Base-by-base conservation (phyloP, 2,113 vertebrate genomes). In the Oncorhynchus keta region DNA sequence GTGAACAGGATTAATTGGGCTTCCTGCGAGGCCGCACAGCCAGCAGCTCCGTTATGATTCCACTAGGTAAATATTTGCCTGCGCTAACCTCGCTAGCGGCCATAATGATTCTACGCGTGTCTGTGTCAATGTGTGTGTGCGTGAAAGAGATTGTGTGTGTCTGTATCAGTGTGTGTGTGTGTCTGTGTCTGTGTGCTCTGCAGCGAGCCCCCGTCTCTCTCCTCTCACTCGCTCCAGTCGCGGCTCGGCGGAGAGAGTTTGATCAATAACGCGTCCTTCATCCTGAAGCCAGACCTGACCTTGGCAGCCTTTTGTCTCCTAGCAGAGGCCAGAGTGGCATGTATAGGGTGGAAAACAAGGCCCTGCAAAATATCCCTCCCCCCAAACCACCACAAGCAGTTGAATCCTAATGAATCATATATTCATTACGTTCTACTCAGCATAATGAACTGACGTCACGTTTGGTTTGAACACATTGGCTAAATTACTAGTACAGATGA, bases 261-360 rank as follows among this genome's bases (percentile, higher is more conserved):
- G 92, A 93, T 94, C 93, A 94, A 93, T 94, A 94, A 91, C 72
- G 75, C 79, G 92, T 93, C 92, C 92, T 93, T 94, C 92, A 89
- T 91, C 89, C 89, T 90, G 89, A 88, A 89, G 88, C 91, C 90
- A 81, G 86, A 82, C 78, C 88, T 91, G 93, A 94, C 93, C 93
- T 93, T 94, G 92, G 87, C 90, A 93, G 93, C 89, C 92, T 93
- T 93, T 92, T 93, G 90, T 93, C 91, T 93, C 88, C 90, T 89
- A 89, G 80, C 89, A 83, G 86, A 85, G 92, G 91, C 89, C 89
- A 92, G 89, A 92, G 91, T 88, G 89, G 90, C 88, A 92, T 91
- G 92, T 87, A 90, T 87, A 85, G 85, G 88, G 89, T 90, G 89
- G 80, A 89, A 90, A 91, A 89, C 87, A 88, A 89, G 86, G 73